Evolutionary conservation across 1,140 invertebrate species (phyloP), one percentile per base, ranked within the genome.

Genomic region (Diuraphis noxia): DNA sequence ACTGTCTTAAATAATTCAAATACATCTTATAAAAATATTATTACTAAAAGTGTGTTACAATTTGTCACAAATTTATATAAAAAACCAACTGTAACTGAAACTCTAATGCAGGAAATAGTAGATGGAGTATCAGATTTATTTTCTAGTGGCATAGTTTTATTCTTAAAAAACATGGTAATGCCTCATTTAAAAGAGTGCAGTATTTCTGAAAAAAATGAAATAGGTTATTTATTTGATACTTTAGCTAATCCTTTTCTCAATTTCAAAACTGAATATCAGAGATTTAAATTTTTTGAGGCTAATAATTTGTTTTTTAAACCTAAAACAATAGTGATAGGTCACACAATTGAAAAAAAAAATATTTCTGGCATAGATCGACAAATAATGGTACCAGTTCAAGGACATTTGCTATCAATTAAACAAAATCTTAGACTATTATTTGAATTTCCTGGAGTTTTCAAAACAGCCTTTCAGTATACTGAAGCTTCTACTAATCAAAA

Each of bases 221-320:
- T 81, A 38, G 36, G 9, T 8, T 7, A 38, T 38, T 38, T 81
- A 34, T 40, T 81, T 81, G 23, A 81, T 81, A 25, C 19, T 38
- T 81, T 40, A 23, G 36, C 36, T 38, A 38, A 81, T 81, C 36
- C 77, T 81, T 81, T 81, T 25, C 7, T 23, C 21, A 21, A 81
- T 40, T 38, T 81, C 38, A 81, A 81, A 81, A 81, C 77, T 81
- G 77, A 81, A 40, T 81, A 81, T 40, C 77, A 81, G 5, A 25
- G 77, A 38, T 38, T 40, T 38, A 40, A 81, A 81, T 40, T 23
- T 81, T 40, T 81, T 40, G 36, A 38, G 23, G 17, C 0, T 23
- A 81, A 81, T 81, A 81, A 81, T 81, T 81, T 81, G 38, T 38
- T 81, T 81, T 38, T 81, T 81, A 81, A 81, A 81, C 36, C 77